Evolutionary conservation across 2,888 invertebrate species (phyloP), one percentile per base, ranked within the genome.

Genomic region (Himalopsyche japonica): DNA sequence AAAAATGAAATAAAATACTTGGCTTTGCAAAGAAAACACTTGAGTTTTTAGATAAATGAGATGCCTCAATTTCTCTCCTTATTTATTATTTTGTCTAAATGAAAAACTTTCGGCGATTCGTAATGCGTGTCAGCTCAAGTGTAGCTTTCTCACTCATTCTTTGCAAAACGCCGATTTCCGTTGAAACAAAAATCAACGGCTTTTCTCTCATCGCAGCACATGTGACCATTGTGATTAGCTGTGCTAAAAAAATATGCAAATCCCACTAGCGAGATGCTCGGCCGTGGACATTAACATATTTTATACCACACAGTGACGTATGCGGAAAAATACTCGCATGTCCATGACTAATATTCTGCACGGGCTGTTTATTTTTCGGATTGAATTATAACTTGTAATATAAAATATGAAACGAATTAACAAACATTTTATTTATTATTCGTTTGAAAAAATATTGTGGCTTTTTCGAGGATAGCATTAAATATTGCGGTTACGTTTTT

Each of bases 221-320:
- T 30, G 70, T 70, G 70, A 12, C 27, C 70, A 70, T 70, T 70
- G 70, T 70, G 70, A 12, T 27, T 27, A 70, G 12, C 30, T 70
- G 70, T 70, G 70, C 70, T 70, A 70, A 70, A 70, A 70, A 70
- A 70, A 70, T 70, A 70, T 70, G 70, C 70, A 70, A 70, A 70
- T 70, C 27, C 43, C 27, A 27, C 70, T 27, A 5, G 27, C 30
- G 27, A 70, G 70, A 70, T 70, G 70, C 5, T 70, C 70, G 70
- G 15, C 70, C 70, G 70, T 70, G 70, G 70, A 70, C 27, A 70
- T 70, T 70, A 70, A 70, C 70, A 70, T 70, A 70, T 70, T 70
- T 43, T 70, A 70, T 27, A 27, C 70, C 70, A 70, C 27, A 70
- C 70, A 30, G 70, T 70, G 70, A 70, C 70, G 70, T 70, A 70